phyloP scores from a whole-genome alignment of 2,113 vertebrate species.

The Sebastes fasciatus region DNA sequence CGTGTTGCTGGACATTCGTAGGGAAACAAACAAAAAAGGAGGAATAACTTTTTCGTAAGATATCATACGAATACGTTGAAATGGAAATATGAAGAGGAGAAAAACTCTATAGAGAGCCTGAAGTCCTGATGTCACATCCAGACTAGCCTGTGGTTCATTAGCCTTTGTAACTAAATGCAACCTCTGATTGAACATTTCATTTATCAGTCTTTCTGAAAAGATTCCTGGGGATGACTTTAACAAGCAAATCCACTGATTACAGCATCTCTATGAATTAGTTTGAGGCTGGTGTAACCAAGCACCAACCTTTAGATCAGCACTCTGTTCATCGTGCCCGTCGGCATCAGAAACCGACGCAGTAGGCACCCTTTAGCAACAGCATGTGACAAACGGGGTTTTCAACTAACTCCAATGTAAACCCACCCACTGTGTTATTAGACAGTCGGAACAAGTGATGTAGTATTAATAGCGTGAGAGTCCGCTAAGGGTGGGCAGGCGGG shows the following conservation, averaged over 20 bases:
- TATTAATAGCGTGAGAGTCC: no score
- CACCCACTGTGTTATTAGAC: no score
- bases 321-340: not conserved
- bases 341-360: no score
- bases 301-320: constrained; percentile 3
- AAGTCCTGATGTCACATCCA: not conserved
- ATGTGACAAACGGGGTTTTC: no score
- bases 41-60: no score
- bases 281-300: not conserved
- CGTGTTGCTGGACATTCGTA: no score
- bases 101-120: not conserved
- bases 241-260: not conserved
- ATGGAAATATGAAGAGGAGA: not conserved
- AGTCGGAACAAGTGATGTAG: no score
- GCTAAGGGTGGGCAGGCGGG: no score
- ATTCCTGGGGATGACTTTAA: not conserved
- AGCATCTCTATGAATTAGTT: not conserved
- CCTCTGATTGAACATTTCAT: not conserved
- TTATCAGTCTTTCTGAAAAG: not conserved
- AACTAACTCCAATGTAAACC: no score
- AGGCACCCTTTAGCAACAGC: no score
- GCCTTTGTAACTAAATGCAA: not conserved
- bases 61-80: no score
- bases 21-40: no score
- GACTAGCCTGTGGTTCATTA: not conserved